Conservation (phyloP, 2,113 vertebrate species). For the Podarcis muralis region DNA sequence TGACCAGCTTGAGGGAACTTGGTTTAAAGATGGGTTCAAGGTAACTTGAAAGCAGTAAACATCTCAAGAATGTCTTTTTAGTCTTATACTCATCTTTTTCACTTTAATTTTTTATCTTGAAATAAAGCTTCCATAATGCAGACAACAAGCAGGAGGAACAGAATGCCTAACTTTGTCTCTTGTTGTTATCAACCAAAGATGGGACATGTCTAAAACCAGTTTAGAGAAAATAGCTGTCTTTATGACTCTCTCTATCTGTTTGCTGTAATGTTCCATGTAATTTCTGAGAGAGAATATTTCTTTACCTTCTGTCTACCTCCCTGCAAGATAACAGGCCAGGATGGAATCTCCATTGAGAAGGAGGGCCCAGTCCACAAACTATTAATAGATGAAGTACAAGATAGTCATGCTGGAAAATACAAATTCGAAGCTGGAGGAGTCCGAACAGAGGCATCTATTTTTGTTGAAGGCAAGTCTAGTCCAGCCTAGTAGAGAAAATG, state of each 20-base stretch:
- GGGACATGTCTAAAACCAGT: too few species aligned
- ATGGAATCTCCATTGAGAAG: slow-evolving; percentile 76
- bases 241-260: neutral
- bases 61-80: neutral
- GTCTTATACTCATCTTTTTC: neutral
- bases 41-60: slow-evolving; percentile 43
- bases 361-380: slow-evolving; percentile 79
- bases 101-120: neutral
- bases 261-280: neutral
- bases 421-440: slow-evolving; percentile 79
- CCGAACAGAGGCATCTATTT: slow-evolving; percentile 66
- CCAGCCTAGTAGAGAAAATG: neutral
- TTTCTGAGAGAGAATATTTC: neutral
- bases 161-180: neutral
- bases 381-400: slow-evolving; percentile 74
- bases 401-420: slow-evolving; percentile 82
- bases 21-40: slow-evolving; percentile 87
- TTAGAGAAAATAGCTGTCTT: neutral
- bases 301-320: slow-evolving; percentile 18
- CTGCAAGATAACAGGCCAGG: slow-evolving; percentile 77
- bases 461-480: slow-evolving; percentile 66
- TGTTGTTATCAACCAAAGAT: too few species aligned
- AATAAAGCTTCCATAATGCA: neutral
- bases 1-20: slow-evolving; percentile 76
- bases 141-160: neutral